Conservation (phyloP, 2,797 vertebrate genomes). For the Limnodromus scolopaceus region DNA sequence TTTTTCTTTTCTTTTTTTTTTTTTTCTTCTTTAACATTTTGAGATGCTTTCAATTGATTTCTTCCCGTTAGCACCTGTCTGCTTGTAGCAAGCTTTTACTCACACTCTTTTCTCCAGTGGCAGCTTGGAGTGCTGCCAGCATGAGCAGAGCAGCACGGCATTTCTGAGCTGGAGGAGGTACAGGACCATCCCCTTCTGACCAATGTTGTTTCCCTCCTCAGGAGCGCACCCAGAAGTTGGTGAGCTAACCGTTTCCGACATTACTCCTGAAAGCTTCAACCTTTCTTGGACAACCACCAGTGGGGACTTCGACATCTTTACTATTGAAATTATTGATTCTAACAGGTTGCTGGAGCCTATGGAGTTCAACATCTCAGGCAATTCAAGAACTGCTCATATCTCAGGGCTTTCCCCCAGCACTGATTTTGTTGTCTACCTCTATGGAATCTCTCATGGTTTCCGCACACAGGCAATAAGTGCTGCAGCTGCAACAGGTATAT, state of each 20-base stretch:
- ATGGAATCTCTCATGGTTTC: constrained; percentile 84
- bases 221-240: constrained; percentile 85
- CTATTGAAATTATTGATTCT: constrained; percentile 96
- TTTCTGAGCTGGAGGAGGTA: background rate
- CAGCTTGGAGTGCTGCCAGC: background rate
- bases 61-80: background rate
- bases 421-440: constrained; percentile 96
- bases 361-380: constrained; percentile 87
- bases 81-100: constrained; percentile 21
- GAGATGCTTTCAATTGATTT: background rate
- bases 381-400: constrained; percentile 82
- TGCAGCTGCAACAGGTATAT: constrained; percentile 92
- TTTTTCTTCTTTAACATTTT: background rate
- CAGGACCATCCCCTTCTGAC: background rate
- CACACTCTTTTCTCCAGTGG: background rate
- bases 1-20: background rate
- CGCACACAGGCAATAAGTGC: constrained; percentile 86
- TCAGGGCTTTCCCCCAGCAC: constrained; percentile 90
- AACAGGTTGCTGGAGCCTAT: constrained; percentile 89
- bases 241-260: constrained; percentile 85
- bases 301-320: constrained; percentile 87
- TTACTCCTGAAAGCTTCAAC: constrained; percentile 91
- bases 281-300: constrained; percentile 87
- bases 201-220: constrained; percentile 80
- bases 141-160: background rate